Conservation (phyloP, 1,140 invertebrate genomes). For the Himalopsyche phryganea region DNA sequence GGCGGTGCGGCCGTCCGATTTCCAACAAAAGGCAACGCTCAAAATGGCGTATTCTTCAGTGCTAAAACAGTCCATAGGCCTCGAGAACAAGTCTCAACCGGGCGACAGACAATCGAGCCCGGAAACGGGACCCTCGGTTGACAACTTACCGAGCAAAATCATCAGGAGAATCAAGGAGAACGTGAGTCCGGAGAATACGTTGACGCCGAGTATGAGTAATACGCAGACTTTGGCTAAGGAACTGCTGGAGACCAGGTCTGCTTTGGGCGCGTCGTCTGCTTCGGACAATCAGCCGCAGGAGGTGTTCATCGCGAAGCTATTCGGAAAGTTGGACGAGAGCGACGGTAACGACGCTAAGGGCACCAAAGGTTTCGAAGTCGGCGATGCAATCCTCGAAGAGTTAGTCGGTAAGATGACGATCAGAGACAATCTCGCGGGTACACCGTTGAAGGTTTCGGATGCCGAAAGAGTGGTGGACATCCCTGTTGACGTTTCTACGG, state of each 20-base stretch:
- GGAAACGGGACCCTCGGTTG: conserved; percentile 42
- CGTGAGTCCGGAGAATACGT: conserved; percentile 49
- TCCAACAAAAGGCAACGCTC: neutral
- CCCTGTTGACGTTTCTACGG: too few relatives aligned
- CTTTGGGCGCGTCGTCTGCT: conserved; percentile 29
- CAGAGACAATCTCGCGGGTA: too few relatives aligned
- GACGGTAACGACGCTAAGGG: too few relatives aligned
- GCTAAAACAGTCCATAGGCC: conserved; percentile 26
- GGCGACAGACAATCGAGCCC: conserved; percentile 42
- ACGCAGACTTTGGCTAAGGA: conserved; percentile 43
- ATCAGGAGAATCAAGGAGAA: conserved; percentile 51
- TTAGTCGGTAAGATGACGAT: too few relatives aligned
- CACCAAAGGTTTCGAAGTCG: too few relatives aligned
- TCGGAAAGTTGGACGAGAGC: too few relatives aligned
- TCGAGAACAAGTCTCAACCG: conserved; percentile 29
- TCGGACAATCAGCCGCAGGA: neutral
- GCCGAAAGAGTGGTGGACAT: too few relatives aligned
- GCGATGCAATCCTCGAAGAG: too few relatives aligned
- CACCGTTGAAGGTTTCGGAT: too few relatives aligned
- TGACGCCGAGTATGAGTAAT: conserved; percentile 46
- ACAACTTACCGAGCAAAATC: conserved; percentile 48
- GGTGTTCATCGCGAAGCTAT: too few relatives aligned
- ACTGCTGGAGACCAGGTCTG: conserved; percentile 38
- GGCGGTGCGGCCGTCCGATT: neutral
- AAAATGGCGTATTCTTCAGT: conserved; percentile 15